Base-by-base conservation (phyloP, 2,797 vertebrate species). In the Yasuhikotakia modesta region DNA sequence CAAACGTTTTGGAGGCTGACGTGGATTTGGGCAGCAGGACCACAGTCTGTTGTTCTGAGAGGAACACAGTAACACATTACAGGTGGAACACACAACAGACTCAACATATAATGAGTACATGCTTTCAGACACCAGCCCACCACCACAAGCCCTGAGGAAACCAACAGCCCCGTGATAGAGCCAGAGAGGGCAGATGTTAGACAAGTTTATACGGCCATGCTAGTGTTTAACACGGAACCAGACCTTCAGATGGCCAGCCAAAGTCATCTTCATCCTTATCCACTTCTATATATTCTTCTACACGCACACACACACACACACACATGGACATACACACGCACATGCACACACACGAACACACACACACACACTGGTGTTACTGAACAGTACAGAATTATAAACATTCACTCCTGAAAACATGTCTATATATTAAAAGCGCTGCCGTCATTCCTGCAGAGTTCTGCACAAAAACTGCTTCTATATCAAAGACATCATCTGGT, bases 41-140 rank as follows among this genome's bases (percentile, higher is more conserved):
- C 82, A 97, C 97, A n/a, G 96, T 93, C 85, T 98, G 96, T 91
- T 97, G 95, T 83, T 98, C 97, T 99, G 94, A 74, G 85, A 68
- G 11, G 27, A 32, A 60, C 2, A 35, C 0, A 8, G n/a, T n/a
- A n/a, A n/a, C n/a, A n/a, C n/a, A n/a, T n/a, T n/a, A n/a, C n/a
- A n/a, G n/a, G n/a, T n/a, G n/a, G n/a, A n/a, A n/a, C n/a, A n/a
- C n/a, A n/a, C n/a, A n/a, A n/a, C n/a, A n/a, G n/a, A n/a, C n/a
- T n/a, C n/a, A n/a, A n/a, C n/a, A n/a, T n/a, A 21, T 27, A 16
- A 66, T 19, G 32, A 55, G 21, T 21, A 50, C 48, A 22, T n/a
- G n/a, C n/a, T n/a, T n/a, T n/a, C n/a, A n/a, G n/a, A n/a, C n/a
- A n/a, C n/a, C n/a, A n/a, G n/a, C n/a, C n/a, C n/a, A n/a, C n/a